Base-by-base conservation (phyloP, 2,113 vertebrate genomes). In the Cathartes aura region DNA sequence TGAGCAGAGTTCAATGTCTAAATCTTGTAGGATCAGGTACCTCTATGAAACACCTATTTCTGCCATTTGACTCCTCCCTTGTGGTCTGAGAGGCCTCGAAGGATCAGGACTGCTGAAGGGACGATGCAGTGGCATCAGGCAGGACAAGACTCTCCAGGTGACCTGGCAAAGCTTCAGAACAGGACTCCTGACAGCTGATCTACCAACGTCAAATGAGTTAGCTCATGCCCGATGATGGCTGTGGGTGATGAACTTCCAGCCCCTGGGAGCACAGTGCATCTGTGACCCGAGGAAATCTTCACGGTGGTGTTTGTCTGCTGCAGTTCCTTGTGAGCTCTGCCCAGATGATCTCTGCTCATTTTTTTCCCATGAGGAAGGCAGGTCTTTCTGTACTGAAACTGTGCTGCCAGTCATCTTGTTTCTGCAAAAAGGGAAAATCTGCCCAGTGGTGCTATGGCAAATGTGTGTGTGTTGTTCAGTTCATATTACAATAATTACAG, bases 281-380 rank as follows among this genome's bases (percentile, higher is more conserved):
- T 50, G 18, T 55, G 24, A 62, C 29, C 7, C 1, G 0, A 62
- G 48, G 15, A 36, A 53, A 62, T 0, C 29, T 81, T 82, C 13
- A 13, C 0, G 1, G 20, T 1, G 2, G 32, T 15, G 3, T 62
- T 72, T 42, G 23, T 66, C 52, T 47, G 26, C 2, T 70, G 36
- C 48, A 73, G 19, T 12, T 84, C 59, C 20, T 78, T 62, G 22
- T 67, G 16, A 38, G 11, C 4, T 5, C 18, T 53, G 45, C 22
- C 30, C 18, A 64, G 34, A 38, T 55, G 6, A 86, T 32, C 17
- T 47, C 23, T 67, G 30, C 3, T 53, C 12, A 3, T 15, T 45
- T 67, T 63, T 32, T 62, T 48, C 29, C 30, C 6, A 20, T 17
- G 42, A 43, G 64, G 11, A 87, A 93, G 63, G 6, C 12, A 52